Conservation (phyloP, 2,113 vertebrate species). For the Muntiacus muntjak region DNA sequence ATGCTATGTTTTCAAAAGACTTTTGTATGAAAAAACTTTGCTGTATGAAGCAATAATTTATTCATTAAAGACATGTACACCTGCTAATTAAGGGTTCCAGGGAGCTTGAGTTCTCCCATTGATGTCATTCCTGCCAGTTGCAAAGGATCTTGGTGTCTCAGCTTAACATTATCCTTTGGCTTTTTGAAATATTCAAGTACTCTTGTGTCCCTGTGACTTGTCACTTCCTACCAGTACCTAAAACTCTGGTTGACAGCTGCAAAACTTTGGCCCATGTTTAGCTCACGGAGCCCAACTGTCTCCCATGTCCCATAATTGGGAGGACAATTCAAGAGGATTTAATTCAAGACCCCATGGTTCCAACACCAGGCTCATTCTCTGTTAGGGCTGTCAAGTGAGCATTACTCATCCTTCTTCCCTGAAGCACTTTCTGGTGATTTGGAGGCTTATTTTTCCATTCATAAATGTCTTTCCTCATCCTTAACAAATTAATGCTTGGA, state of each 20-base stretch:
- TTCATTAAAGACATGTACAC: conserved; percentile 16
- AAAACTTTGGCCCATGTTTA: neutral
- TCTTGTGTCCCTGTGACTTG: neutral
- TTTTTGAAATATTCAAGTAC: neutral
- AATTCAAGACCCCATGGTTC: neutral
- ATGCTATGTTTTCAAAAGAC: neutral
- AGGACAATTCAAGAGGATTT: neutral
- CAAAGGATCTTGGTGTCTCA: neutral
- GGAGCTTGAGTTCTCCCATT: neutral
- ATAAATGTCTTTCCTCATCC: neutral
- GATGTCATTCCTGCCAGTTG: neutral
- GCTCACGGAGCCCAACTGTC: neutral
- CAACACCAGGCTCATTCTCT: neutral
- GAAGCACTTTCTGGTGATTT: neutral
- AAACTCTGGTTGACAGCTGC: neutral
- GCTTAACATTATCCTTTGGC: neutral
- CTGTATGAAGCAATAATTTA: conserved; percentile 38
- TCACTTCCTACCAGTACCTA: neutral
- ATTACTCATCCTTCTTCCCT: neutral
- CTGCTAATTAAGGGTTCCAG: neutral
- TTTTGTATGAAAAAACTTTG: neutral
- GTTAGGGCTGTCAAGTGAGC: neutral
- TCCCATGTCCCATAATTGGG: neutral
- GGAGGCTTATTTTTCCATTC: neutral
- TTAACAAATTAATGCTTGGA: neutral